Conservation (phyloP, 2,888 invertebrate species). For the Agrypnus murinus region DNA sequence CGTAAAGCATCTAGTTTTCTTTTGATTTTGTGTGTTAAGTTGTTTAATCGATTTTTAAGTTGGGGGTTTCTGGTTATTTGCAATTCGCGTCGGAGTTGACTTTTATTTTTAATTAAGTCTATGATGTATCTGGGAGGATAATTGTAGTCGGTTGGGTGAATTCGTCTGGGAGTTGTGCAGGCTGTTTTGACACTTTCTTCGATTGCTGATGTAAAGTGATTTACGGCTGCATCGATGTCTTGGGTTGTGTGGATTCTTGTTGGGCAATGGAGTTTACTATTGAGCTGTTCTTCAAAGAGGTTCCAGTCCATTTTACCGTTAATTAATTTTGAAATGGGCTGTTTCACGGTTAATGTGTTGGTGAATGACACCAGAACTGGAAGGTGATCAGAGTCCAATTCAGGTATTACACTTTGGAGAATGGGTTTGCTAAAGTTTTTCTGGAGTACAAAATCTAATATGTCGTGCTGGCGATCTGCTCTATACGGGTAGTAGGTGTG, state of each 20-base stretch:
- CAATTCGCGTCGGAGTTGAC: background rate
- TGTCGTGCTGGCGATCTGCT: slow-evolving; percentile 38
- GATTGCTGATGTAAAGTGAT: slow-evolving; percentile 24
- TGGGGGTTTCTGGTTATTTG: no score
- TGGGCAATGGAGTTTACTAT: slow-evolving; percentile 17
- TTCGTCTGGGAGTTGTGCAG: slow-evolving; percentile 8
- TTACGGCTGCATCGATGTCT: slow-evolving; percentile 23
- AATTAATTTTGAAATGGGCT: slow-evolving; percentile 8
- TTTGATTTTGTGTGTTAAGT: background rate
- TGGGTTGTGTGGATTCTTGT: no score
- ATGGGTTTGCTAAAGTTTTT: slow-evolving; percentile 38
- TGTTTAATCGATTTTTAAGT: slow-evolving; percentile 1
- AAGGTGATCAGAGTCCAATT: slow-evolving; percentile 34
- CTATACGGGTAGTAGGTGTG: slow-evolving; percentile 43
- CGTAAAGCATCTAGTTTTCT: no score
- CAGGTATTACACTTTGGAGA: slow-evolving; percentile 38
- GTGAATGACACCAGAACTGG: slow-evolving; percentile 37
- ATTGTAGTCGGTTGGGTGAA: slow-evolving; percentile 5
- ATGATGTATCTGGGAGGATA: slow-evolving; percentile 1
- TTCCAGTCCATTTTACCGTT: slow-evolving; percentile 23
- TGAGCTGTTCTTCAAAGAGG: slow-evolving; percentile 2
- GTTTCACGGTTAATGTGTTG: slow-evolving; percentile 33
- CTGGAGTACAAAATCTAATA: slow-evolving; percentile 39
- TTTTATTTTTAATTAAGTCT: slow-evolving; percentile 14
- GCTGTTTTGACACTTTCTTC: slow-evolving; percentile 21